Evolutionary conservation across 2,113 vertebrate species (phyloP).

Genomic region (Zosterops hypoxanthus): DNA sequence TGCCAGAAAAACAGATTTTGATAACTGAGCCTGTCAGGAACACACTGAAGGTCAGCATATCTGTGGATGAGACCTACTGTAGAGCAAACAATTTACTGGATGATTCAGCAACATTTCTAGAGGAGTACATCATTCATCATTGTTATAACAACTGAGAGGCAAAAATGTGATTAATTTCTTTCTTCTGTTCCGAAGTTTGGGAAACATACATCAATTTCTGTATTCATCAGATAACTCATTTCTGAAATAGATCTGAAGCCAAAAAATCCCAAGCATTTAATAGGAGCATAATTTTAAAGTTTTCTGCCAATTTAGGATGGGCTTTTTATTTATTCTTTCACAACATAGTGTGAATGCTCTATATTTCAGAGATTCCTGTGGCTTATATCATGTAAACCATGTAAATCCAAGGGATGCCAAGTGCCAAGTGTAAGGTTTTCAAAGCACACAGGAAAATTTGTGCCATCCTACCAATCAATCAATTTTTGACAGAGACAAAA

Average conservation of each 20-base stretch:
- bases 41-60: conserved; percentile 65
- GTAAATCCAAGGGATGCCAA: neutral
- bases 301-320: neutral
- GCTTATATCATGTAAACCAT: neutral
- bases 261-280: neutral
- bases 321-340: neutral
- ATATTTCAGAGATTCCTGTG: neutral
- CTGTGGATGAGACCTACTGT: conserved; percentile 41
- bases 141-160: conserved; percentile 60
- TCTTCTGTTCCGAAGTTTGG: conserved; percentile 61
- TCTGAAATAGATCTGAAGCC: conserved; percentile 1
- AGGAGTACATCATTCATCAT: conserved; percentile 61
- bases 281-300: neutral
- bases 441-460: neutral
- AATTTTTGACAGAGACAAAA: neutral
- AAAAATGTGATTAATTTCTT: conserved; percentile 73
- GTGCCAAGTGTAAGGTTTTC: neutral
- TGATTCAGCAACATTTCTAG: conserved; percentile 68
- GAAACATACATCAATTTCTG: conserved; percentile 63
- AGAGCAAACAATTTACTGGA: conserved; percentile 59
- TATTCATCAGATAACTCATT: conserved; percentile 55
- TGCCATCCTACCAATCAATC: neutral
- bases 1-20: conserved; percentile 58
- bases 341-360: neutral
- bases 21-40: conserved; percentile 69